Evolutionary conservation across 2,888 invertebrate species (phyloP).

Genomic region (Resseliella maxima): DNA sequence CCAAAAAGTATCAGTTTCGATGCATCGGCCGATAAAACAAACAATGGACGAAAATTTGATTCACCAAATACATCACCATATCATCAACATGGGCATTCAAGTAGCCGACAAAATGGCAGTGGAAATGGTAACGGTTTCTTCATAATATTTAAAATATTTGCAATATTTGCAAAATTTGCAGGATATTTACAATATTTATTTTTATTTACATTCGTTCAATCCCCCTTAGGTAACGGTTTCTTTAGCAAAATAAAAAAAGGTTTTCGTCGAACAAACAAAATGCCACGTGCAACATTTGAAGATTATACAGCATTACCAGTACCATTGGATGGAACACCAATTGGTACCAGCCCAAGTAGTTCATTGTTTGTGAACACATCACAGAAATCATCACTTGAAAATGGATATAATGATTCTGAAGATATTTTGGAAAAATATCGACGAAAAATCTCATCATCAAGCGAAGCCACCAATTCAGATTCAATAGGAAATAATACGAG

Average conservation of each 20-base stretch:
- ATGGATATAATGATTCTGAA: conserved; percentile 76
- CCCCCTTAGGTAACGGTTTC: conserved; percentile 31
- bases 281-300: conserved; percentile 59
- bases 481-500: conserved; percentile 64
- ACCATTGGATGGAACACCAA: background rate
- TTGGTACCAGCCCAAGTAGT: background rate
- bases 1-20: conserved; percentile 94
- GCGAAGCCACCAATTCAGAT: conserved; percentile 68
- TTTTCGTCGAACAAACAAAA: conserved; percentile 70
- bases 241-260: conserved; percentile 74
- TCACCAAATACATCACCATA: conserved; percentile 61
- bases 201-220: too few species aligned
- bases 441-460: conserved; percentile 73
- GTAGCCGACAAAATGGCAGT: conserved; percentile 6
- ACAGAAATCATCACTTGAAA: conserved; percentile 45
- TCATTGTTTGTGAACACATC: background rate
- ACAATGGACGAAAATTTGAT: conserved; percentile 70
- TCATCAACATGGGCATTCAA: background rate
- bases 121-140: conserved; percentile 48
- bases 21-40: conserved; percentile 85
- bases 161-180: too few species aligned
- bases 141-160: too few species aligned
- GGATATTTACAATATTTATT: too few species aligned
- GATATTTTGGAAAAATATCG: conserved; percentile 96
- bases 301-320: conserved; percentile 56